phyloP scores from a whole-genome alignment of 2,113 vertebrate species.

The Chionis minor region DNA sequence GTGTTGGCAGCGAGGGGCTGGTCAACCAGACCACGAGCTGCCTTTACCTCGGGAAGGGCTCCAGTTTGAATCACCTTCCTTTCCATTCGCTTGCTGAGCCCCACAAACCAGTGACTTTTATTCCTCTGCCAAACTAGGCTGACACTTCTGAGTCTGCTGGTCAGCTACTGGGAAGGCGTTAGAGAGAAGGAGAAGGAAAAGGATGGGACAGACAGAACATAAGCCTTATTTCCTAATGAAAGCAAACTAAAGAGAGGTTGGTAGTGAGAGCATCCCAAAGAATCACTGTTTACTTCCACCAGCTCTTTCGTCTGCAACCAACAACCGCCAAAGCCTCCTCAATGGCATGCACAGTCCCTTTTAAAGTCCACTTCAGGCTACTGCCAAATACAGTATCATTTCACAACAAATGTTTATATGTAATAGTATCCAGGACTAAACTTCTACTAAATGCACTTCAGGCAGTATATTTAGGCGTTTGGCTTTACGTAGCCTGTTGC shows the following conservation, averaged over 20 bases:
- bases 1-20: background rate
- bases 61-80: background rate
- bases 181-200: background rate
- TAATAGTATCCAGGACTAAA: background rate
- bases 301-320: background rate
- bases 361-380: background rate
- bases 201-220: background rate
- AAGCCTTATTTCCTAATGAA: background rate
- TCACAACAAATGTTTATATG: background rate
- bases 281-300: background rate
- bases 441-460: background rate
- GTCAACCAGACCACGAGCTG: background rate
- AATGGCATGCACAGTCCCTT: background rate
- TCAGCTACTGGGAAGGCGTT: background rate
- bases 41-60: background rate
- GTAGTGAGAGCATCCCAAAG: background rate
- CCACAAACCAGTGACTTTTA: background rate
- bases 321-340: background rate
- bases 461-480: background rate
- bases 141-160: background rate
- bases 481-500: background rate
- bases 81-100: background rate
- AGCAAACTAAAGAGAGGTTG: background rate
- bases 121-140: background rate
- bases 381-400: background rate